phyloP scores from a whole-genome alignment of 2,797 vertebrate species.

The Tapirus indicus region DNA sequence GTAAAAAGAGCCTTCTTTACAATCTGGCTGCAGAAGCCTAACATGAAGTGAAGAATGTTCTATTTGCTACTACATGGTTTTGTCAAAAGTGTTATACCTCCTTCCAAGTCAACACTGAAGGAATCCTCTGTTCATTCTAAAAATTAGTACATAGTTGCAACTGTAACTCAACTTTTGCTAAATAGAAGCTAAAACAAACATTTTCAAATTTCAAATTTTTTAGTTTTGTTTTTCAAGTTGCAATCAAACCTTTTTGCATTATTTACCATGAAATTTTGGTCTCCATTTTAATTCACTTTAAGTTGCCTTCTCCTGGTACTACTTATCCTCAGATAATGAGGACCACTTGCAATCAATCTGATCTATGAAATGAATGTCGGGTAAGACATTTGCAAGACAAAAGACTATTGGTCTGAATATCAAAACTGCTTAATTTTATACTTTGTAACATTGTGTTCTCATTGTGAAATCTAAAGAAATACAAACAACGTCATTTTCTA shows the following conservation, averaged over 20 bases:
- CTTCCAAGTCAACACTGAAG: neutral
- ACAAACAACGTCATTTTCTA: neutral
- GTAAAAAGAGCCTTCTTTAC: neutral
- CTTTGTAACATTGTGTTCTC: neutral
- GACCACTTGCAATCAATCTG: neutral
- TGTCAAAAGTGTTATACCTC: neutral
- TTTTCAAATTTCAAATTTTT: neutral
- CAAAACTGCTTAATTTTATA: neutral
- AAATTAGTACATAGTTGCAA: neutral
- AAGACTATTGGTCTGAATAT: neutral
- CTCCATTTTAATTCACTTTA: constrained; percentile 18
- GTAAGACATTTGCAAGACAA: constrained; percentile 33
- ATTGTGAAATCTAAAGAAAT: constrained; percentile 58
- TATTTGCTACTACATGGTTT: neutral
- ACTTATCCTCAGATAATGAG: neutral
- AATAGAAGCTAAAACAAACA: neutral
- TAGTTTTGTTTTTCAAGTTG: constrained; percentile 47
- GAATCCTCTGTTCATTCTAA: constrained; percentile 6
- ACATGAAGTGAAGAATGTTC: neutral
- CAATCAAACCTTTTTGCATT: neutral
- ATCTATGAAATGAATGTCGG: neutral
- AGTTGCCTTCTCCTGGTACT: neutral
- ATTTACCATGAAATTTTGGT: neutral
- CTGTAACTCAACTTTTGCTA: neutral
- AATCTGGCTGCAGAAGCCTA: neutral